Conservation (phyloP, 2,888 invertebrate species). For the Dolomedes plantarius region DNA sequence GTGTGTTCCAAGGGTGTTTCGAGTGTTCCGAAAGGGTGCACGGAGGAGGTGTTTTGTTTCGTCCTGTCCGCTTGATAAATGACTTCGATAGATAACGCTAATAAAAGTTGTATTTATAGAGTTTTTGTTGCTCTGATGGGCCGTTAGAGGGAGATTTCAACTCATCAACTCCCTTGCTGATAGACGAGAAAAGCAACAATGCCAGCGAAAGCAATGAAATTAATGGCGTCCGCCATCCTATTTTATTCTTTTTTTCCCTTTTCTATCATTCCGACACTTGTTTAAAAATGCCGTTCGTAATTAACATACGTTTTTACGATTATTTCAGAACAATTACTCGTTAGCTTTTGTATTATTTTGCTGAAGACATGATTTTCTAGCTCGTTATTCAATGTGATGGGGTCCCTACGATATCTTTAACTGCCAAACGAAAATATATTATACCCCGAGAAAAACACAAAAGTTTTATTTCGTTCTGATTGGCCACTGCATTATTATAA, state of each 20-base stretch:
- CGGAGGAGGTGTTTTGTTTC: constrained; percentile 3
- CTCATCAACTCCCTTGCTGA: too few species aligned
- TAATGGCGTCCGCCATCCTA: background rate
- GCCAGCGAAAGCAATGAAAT: background rate
- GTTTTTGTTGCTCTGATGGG: background rate
- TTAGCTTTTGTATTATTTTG: too few species aligned
- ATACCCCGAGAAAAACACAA: too few species aligned
- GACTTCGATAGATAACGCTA: constrained; percentile 9
- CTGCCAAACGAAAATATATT: too few species aligned
- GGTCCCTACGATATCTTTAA: too few species aligned
- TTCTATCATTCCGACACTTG: too few species aligned
- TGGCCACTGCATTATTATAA: too few species aligned
- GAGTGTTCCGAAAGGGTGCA: background rate
- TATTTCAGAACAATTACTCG: background rate
- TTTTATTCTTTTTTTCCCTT: too few species aligned
- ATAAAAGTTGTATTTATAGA: constrained; percentile 14
- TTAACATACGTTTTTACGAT: background rate
- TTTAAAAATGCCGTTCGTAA: background rate
- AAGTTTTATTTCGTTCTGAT: too few species aligned
- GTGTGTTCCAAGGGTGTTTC: constrained; percentile 1
- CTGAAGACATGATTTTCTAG: too few species aligned
- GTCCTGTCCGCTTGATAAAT: constrained; percentile 3
- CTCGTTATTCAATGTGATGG: too few species aligned
- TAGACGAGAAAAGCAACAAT: too few species aligned
- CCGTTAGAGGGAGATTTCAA: background rate